Conservation (phyloP, 2,113 vertebrate genomes). For the Hucho hucho region DNA sequence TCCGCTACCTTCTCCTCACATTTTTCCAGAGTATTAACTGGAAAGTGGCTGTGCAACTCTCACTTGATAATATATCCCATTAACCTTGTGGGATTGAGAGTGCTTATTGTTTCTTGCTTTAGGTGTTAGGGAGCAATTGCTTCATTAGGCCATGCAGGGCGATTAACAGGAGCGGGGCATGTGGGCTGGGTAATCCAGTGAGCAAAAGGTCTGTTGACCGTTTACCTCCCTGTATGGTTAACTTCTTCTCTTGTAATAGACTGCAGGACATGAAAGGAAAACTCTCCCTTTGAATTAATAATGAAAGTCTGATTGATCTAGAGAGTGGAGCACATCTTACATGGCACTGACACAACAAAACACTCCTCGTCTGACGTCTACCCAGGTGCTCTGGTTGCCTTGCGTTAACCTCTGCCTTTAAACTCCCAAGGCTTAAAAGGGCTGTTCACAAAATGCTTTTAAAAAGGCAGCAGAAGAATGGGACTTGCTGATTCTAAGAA, state of each 20-base stretch:
- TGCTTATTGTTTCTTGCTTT: constrained; percentile 43
- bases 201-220: constrained; percentile 10
- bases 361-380: neutral
- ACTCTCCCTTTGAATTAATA: constrained; percentile 27
- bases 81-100: constrained; percentile 61
- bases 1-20: constrained; percentile 26
- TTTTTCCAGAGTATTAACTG: constrained; percentile 15
- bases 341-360: constrained; percentile 20
- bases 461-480: neutral
- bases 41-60: constrained; percentile 11
- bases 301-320: constrained; percentile 34
- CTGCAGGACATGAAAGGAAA: constrained; percentile 12
- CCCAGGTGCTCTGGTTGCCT: constrained; percentile 5
- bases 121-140: constrained; percentile 28
- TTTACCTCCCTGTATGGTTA: constrained; percentile 16
- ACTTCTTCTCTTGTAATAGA: constrained; percentile 19
- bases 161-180: constrained; percentile 12
- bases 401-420: neutral
- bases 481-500: too few species aligned
- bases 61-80: constrained; percentile 63
- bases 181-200: constrained; percentile 11
- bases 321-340: constrained; percentile 20
- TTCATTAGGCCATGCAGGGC: constrained; percentile 42
- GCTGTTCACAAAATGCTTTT: neutral
- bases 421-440: constrained; percentile 1